Evolutionary conservation across 30 jellyfish, hydroid and myxozoan species (phyloP).

Genomic region (Cassiopea xamachana): DNA sequence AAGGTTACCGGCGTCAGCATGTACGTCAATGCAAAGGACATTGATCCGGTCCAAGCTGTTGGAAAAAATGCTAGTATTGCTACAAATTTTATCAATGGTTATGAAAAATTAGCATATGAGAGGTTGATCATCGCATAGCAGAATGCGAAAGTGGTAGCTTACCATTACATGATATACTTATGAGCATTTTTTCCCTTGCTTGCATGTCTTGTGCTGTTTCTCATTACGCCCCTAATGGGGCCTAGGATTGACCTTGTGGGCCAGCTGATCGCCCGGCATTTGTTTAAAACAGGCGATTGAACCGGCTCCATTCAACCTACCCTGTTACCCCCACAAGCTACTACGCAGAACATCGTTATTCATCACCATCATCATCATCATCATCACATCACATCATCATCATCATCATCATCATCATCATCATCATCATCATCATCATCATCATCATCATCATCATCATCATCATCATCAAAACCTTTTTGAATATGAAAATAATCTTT

Average conservation of each 20-base stretch:
- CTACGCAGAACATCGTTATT: neutral
- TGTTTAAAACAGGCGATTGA: no score
- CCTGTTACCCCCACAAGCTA: neutral
- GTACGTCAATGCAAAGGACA: conserved; percentile 83
- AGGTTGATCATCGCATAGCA: neutral
- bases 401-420: conserved; percentile 3
- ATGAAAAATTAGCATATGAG: neutral
- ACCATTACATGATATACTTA: no score
- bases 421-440: conserved; percentile 4
- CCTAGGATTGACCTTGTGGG: no score
- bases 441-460: neutral
- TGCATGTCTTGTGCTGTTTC: no score
- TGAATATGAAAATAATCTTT: neutral
- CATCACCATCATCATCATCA: conserved; percentile 9
- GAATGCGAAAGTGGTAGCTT: no score
- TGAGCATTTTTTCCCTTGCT: no score
- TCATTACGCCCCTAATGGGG: no score
- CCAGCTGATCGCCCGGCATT: no score
- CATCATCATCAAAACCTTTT: neutral
- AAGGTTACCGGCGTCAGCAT: conserved; percentile 91
- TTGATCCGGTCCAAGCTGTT: conserved; percentile 96
- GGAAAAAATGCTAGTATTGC: neutral
- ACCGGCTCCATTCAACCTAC: neutral
- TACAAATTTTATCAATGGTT: neutral
- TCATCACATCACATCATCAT: neutral